Conservation (phyloP, 2,888 invertebrate genomes). For the Cephus runcator region DNA sequence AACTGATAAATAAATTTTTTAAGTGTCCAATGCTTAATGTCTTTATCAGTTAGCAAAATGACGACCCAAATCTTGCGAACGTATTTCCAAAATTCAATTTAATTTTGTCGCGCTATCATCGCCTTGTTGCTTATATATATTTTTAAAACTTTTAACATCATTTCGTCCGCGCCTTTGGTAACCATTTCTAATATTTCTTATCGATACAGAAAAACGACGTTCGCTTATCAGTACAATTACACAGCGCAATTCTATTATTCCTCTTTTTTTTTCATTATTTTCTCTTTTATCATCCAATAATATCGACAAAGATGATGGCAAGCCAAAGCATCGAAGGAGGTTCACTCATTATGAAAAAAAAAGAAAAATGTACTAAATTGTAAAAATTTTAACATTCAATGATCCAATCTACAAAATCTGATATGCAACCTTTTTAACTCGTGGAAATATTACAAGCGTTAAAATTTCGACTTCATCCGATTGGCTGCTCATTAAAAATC, state of each 20-base stretch:
- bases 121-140: background rate
- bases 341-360: background rate
- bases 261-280: background rate
- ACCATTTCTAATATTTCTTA: constrained; percentile 8
- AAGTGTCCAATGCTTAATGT: no score
- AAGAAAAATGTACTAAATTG: background rate
- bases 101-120: background rate
- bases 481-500: background rate
- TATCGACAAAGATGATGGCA: no score
- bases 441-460: background rate
- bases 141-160: background rate
- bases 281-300: no score
- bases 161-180: background rate
- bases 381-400: background rate
- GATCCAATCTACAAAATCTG: background rate
- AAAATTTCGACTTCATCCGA: background rate
- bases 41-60: no score
- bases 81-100: background rate
- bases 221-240: background rate
- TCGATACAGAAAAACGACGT: constrained; percentile 9
- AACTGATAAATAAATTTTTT: no score
- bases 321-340: no score
- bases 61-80: background rate
- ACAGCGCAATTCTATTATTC: no score
- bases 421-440: background rate